Evolutionary conservation across 2,888 invertebrate species (phyloP).

Genomic region (Himalopsyche tibetana): DNA sequence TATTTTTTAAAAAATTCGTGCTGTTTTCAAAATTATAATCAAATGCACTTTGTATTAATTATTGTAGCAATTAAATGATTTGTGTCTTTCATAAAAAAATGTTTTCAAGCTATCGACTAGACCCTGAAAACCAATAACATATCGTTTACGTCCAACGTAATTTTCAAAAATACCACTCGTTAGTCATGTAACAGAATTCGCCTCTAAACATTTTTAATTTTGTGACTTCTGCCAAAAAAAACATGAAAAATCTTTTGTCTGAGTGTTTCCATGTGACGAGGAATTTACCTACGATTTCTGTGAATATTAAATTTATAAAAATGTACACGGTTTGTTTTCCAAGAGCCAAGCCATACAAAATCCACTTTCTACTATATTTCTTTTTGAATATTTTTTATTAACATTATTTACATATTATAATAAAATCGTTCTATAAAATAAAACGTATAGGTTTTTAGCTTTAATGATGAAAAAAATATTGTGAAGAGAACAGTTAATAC

Average conservation of each 20-base stretch:
- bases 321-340: background rate
- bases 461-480: too few species aligned
- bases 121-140: constrained; percentile 36
- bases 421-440: too few species aligned
- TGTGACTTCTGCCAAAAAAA: constrained; percentile 40
- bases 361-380: background rate
- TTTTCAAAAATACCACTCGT: constrained; percentile 20
- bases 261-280: constrained; percentile 16
- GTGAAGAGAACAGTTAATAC: too few species aligned
- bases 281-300: constrained; percentile 35
- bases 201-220: constrained; percentile 20
- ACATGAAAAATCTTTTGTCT: constrained; percentile 42
- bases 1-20: too few species aligned
- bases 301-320: background rate
- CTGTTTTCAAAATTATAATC: too few species aligned
- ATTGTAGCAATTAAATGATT: too few species aligned
- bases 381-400: background rate
- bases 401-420: too few species aligned
- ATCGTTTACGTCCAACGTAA: constrained; percentile 28
- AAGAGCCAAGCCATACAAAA: background rate
- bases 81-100: too few species aligned
- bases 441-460: too few species aligned
- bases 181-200: constrained; percentile 24
- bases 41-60: too few species aligned
- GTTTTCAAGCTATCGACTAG: background rate